Conservation (phyloP, 2,888 invertebrate genomes). For the Brachypterus glaber region DNA sequence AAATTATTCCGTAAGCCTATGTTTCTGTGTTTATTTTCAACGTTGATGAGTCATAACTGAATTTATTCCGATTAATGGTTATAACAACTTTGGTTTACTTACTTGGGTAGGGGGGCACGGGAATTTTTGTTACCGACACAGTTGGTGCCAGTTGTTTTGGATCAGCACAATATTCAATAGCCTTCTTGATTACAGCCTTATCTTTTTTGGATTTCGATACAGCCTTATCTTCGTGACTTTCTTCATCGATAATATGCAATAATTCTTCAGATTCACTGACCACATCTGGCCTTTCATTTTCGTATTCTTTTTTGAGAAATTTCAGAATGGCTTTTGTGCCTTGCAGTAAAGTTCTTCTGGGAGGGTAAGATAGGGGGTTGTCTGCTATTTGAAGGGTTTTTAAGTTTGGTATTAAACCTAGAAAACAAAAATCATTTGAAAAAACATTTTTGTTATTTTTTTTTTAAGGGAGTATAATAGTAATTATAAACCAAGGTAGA, state of each 20-base stretch:
- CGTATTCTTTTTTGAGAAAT: constrained; percentile 32
- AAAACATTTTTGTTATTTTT: too few relatives aligned
- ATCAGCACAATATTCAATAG: too few relatives aligned
- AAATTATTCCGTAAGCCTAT: too few relatives aligned
- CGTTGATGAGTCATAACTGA: too few relatives aligned
- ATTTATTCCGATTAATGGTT: too few relatives aligned
- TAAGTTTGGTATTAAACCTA: constrained; percentile 46
- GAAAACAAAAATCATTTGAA: constrained; percentile 12
- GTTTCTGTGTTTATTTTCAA: too few relatives aligned
- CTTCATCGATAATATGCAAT: constrained; percentile 15
- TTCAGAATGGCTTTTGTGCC: constrained; percentile 40
- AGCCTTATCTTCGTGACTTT: constrained; percentile 6
- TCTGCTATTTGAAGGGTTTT: constrained; percentile 52
- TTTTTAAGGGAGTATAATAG: too few relatives aligned
- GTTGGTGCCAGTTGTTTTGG: neutral
- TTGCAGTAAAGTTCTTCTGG: constrained; percentile 43
- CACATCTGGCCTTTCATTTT: constrained; percentile 15
- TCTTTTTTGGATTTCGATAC: constrained; percentile 10
- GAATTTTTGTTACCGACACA: neutral
- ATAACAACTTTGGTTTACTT: neutral
- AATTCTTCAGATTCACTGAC: constrained; percentile 12
- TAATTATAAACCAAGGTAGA: too few relatives aligned
- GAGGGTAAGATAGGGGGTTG: constrained; percentile 54
- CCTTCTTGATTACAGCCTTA: too few relatives aligned
- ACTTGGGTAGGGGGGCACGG: neutral